phyloP scores from a whole-genome alignment of 1,140 invertebrate species.

The Diuraphis noxia region DNA sequence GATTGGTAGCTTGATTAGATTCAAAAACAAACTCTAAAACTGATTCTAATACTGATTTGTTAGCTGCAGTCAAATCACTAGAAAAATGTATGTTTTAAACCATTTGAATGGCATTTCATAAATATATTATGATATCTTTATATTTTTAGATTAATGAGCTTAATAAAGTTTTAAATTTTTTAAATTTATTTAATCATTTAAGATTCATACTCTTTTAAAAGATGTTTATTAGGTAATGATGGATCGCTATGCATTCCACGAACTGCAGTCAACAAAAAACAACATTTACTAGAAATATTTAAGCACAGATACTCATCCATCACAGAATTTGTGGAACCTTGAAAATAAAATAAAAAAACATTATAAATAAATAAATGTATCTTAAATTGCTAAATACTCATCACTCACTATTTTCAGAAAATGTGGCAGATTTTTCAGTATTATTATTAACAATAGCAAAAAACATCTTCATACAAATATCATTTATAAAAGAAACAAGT shows the following conservation, averaged over 20 bases:
- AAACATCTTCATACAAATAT: conserved; percentile 41
- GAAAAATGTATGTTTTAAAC: neutral
- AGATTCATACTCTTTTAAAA: conserved; percentile 27
- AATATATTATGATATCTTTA: neutral
- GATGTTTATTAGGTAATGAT: conserved; percentile 35
- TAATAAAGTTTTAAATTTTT: neutral
- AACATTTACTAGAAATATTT: conserved; percentile 48
- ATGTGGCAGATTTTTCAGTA: neutral
- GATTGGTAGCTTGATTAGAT: conserved; percentile 28
- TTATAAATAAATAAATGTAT: neutral
- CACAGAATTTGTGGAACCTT: neutral
- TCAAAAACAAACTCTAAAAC: conserved; percentile 44
- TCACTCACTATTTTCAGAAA: conserved; percentile 29
- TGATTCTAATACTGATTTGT: conserved; percentile 48
- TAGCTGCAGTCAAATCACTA: conserved; percentile 37
- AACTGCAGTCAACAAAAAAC: conserved; percentile 45
- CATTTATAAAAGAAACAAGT: conserved; percentile 40
- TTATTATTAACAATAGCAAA: conserved; percentile 46
- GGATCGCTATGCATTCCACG: conserved; percentile 47
- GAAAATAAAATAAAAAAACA: neutral
- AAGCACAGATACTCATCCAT: conserved; percentile 34
- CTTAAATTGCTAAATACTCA: conserved; percentile 14
- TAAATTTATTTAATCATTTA: neutral
- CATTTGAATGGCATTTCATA: neutral
- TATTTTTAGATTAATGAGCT: neutral